Conservation (phyloP, 2,113 vertebrate genomes). For the Festucalex cinctus region DNA sequence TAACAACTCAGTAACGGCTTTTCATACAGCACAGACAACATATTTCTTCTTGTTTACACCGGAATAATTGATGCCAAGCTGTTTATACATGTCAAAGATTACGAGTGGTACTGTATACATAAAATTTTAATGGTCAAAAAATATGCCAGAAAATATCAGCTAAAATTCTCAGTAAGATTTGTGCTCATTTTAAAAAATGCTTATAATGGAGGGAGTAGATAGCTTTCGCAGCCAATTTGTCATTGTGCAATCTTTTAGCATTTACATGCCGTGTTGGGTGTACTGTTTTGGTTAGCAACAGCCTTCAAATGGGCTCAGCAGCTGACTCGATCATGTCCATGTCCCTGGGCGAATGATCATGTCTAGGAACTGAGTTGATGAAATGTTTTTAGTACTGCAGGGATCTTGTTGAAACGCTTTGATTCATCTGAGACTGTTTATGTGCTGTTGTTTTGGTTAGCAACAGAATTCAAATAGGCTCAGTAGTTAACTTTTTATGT, state of each 20-base stretch:
- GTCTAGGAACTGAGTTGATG: no score
- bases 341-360: no score
- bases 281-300: not conserved
- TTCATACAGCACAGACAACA: not conserved
- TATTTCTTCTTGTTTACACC: not conserved
- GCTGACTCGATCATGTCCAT: no score
- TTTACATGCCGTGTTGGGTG: not conserved
- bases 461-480: not conserved
- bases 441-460: not conserved
- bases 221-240: not conserved
- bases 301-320: no score
- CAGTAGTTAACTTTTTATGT: not conserved
- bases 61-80: not conserved
- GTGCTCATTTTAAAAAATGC: not conserved
- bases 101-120: not conserved
- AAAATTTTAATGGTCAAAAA: not conserved
- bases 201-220: not conserved
- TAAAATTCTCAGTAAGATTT: not conserved
- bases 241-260: not conserved
- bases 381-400: no score
- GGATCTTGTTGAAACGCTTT: no score
- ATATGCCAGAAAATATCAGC: not conserved
- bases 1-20: not conserved
- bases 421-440: no score
- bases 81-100: not conserved